phyloP scores from a whole-genome alignment of 2,113 vertebrate species.

The Casuarius casuarius region DNA sequence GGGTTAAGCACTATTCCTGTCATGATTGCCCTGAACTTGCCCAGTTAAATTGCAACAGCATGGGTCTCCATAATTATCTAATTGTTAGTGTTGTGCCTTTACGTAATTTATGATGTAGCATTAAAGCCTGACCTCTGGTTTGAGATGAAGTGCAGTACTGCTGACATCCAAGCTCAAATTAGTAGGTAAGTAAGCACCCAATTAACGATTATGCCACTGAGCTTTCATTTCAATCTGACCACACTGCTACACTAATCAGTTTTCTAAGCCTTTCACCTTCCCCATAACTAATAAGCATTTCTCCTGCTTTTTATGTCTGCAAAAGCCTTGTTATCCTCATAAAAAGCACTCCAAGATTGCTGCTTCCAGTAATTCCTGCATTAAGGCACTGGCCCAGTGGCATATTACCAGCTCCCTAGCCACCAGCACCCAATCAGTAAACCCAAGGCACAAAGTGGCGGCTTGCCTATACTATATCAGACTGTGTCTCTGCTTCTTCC shows the following conservation, averaged over 20 bases:
- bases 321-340: constrained; percentile 73
- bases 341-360: constrained; percentile 66
- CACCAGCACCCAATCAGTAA: background rate
- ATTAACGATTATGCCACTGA: constrained; percentile 79
- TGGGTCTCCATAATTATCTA: constrained; percentile 83
- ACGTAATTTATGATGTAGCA: constrained; percentile 82
- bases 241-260: constrained; percentile 82
- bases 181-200: constrained; percentile 84
- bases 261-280: constrained; percentile 79
- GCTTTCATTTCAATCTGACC: constrained; percentile 81
- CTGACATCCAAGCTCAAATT: constrained; percentile 83
- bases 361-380: constrained; percentile 62
- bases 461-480: background rate
- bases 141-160: constrained; percentile 74
- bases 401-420: constrained; percentile 3
- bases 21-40: constrained; percentile 79
- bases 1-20: constrained; percentile 77
- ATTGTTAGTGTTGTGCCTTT: constrained; percentile 82
- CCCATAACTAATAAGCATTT: constrained; percentile 79
- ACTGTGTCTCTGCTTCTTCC: background rate
- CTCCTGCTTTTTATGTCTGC: constrained; percentile 73
- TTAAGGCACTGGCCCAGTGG: constrained; percentile 35
- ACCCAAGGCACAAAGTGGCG: background rate
- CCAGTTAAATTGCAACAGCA: constrained; percentile 82
- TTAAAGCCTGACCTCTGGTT: constrained; percentile 81